These are phyloP conservation scores for Syndactyla subalaris DNA, from an alignment of 2,797 vertebrate species.

Conservation along the genomic window DNA sequence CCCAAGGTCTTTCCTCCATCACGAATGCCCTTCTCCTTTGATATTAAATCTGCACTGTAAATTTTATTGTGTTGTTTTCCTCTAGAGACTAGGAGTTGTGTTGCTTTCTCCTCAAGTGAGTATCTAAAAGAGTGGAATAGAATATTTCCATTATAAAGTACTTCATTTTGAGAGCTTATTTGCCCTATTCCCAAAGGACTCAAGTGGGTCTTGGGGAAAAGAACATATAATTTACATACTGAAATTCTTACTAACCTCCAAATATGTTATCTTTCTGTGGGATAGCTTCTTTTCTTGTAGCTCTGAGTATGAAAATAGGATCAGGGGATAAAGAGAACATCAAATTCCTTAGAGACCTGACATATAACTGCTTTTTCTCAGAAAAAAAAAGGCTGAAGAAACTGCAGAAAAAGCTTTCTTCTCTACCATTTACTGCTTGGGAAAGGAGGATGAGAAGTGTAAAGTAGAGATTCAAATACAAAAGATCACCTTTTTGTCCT, in stretches of 20 bases:
- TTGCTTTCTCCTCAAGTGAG: background rate
- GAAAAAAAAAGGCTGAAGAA: background rate
- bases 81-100: background rate
- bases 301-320: background rate
- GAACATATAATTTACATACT: background rate
- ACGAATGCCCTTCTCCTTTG: background rate
- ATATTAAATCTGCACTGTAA: background rate
- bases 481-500: conserved; percentile 14
- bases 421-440: background rate
- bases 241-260: background rate
- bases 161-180: conserved; percentile 27
- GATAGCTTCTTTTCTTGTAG: background rate
- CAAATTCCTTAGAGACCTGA: background rate
- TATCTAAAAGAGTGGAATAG: background rate
- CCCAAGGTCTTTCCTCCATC: background rate
- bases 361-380: background rate
- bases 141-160: conserved; percentile 18
- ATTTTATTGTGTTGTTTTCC: conserved; percentile 18
- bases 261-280: background rate
- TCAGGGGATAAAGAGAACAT: background rate
- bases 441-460: background rate
- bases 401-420: background rate
- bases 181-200: background rate
- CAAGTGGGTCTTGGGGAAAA: background rate
- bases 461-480: background rate